These are phyloP conservation scores for Dipodomys spectabilis DNA, from an alignment of 2,113 vertebrate genomes.

Conservation along the genomic window DNA sequence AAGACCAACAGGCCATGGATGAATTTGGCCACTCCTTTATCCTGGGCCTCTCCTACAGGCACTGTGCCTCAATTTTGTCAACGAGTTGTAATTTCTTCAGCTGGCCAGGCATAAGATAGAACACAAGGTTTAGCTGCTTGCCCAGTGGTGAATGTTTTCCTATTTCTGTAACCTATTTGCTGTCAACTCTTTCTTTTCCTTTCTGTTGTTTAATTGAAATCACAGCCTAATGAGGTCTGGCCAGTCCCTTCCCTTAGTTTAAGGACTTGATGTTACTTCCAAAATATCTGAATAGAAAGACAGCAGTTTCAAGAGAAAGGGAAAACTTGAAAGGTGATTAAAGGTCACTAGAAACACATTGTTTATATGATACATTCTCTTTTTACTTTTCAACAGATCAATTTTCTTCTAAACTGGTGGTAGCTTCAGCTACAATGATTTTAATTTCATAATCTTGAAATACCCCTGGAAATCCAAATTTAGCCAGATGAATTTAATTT, in stretches of 20 bases:
- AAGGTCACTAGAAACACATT: constrained; percentile 71
- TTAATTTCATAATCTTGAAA: constrained; percentile 51
- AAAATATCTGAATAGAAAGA: constrained; percentile 57
- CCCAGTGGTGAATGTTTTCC: constrained; percentile 65
- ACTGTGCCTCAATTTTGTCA: neutral
- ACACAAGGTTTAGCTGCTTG: constrained; percentile 36
- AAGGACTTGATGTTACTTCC: constrained; percentile 70
- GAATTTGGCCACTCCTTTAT: neutral
- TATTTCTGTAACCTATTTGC: constrained; percentile 75
- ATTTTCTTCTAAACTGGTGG: constrained; percentile 15
- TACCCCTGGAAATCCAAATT: neutral
- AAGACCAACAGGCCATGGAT: neutral
- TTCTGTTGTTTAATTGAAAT: constrained; percentile 75
- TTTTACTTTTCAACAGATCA: constrained; percentile 32
- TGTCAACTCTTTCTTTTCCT: constrained; percentile 62
- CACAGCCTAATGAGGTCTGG: constrained; percentile 65
- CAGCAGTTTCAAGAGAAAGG: constrained; percentile 58
- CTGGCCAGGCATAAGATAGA: constrained; percentile 27
- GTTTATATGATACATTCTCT: constrained; percentile 35
- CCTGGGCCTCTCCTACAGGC: neutral
- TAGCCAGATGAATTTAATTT: constrained; percentile 7
- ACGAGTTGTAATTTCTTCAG: neutral
- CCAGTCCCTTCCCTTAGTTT: constrained; percentile 61
- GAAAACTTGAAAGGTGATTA: constrained; percentile 72
- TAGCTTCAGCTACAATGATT: neutral